A percentile compares a stretch with the other conserved stretches of the same genome.
These are phyloP conservation scores for Chauna torquata DNA, from an alignment of 2,113 vertebrate species.

Conservation along the genomic window DNA sequence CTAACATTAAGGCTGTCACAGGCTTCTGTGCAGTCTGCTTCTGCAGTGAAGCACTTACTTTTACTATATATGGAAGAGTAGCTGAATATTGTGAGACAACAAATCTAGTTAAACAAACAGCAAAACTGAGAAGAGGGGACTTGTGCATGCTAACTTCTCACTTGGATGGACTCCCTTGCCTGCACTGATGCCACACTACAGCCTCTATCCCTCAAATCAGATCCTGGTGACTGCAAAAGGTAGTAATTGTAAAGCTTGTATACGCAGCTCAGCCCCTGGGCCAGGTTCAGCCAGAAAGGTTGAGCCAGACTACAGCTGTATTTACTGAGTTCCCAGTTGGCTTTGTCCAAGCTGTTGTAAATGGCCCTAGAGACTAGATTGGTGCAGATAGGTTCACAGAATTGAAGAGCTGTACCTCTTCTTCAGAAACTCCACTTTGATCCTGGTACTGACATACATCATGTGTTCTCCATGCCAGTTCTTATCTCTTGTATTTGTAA, in stretches of 20 bases:
- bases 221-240: not conserved
- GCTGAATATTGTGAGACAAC: not conserved
- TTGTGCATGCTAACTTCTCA: not conserved
- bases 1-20: not conserved
- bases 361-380: not conserved
- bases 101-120: not conserved
- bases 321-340: not conserved
- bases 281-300: not conserved
- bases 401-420: not conserved
- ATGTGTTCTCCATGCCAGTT: not conserved
- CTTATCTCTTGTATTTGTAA: not conserved
- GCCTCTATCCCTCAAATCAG: not conserved
- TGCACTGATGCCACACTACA: not conserved
- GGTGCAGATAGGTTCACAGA: not conserved
- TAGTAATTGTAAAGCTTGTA: not conserved
- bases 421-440: not conserved
- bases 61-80: slow-evolving; percentile 9
- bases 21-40: not conserved
- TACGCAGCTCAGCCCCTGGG: not conserved
- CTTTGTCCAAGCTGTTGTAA: not conserved
- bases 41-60: not conserved
- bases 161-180: not conserved
- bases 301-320: not conserved
- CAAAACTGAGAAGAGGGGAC: not conserved
- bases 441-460: not conserved